phyloP scores from a whole-genome alignment of 2,113 vertebrate species.

The Haemorhous mexicanus region DNA sequence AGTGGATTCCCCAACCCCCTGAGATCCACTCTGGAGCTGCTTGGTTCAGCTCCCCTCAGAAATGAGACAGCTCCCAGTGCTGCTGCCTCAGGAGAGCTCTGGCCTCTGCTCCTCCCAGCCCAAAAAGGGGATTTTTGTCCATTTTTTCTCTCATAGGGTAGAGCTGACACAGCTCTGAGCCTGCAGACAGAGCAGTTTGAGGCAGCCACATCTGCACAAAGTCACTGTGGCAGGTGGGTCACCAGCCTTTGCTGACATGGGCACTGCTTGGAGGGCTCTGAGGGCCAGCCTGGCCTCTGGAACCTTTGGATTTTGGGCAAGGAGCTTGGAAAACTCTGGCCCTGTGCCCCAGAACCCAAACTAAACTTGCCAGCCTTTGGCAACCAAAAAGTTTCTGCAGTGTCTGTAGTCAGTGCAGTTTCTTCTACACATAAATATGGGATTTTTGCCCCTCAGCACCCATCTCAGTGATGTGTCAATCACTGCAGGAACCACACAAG shows the following conservation, averaged over 20 bases:
- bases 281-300: not conserved
- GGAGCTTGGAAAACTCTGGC: not conserved
- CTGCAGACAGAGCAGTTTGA: not conserved
- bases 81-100: not conserved
- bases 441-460: not conserved
- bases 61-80: not conserved
- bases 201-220: not conserved
- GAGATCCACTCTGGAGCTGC: not conserved
- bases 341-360: not conserved
- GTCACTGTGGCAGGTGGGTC: not conserved
- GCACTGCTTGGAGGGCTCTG: not conserved
- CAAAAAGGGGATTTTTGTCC: accelerated
- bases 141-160: not conserved
- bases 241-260: not conserved
- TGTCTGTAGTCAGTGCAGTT: not conserved
- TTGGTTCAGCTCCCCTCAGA: not conserved
- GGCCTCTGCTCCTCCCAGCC: not conserved
- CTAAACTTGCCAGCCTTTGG: not conserved
- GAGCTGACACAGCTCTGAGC: not conserved
- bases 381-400: not conserved
- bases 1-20: not conserved
- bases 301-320: not conserved
- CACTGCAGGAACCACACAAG: not conserved
- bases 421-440: not conserved
- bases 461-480: not conserved